A percentile compares a stretch with the other conserved stretches of the same genome.
These are phyloP conservation scores for Pammene aurita DNA, from an alignment of 2,888 invertebrate genomes.

Conservation along the genomic window DNA sequence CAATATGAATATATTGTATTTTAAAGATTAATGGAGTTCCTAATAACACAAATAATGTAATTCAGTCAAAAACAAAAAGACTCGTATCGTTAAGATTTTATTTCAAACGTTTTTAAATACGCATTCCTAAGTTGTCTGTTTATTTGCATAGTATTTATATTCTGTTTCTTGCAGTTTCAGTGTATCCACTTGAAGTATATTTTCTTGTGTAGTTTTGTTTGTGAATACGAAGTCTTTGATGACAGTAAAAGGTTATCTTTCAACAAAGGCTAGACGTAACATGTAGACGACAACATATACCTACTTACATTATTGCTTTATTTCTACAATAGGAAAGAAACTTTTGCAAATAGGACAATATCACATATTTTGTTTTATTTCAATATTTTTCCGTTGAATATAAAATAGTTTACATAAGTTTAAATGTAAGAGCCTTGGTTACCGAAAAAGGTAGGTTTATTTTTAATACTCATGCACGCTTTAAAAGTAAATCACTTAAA, in stretches of 20 bases:
- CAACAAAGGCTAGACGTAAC: constrained; percentile 39
- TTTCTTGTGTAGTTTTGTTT: constrained; percentile 50
- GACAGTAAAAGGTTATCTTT: constrained; percentile 59
- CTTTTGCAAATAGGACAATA: not conserved
- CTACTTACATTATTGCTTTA: constrained; percentile 17
- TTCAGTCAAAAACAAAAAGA: constrained; percentile 35
- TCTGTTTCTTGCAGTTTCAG: constrained; percentile 29
- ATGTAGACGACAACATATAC: constrained; percentile 5
- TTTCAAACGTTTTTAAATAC: constrained; percentile 39
- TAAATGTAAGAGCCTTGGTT: no score
- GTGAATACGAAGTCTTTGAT: constrained; percentile 63
- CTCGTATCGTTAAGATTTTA: constrained; percentile 37
- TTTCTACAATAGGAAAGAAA: constrained; percentile 27
- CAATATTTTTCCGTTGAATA: not conserved
- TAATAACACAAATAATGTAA: constrained; percentile 31
- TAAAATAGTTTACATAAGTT: no score
- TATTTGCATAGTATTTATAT: constrained; percentile 39
- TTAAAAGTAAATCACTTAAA: no score
- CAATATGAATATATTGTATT: constrained; percentile 7
- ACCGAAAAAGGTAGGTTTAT: no score
- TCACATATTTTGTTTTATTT: not conserved
- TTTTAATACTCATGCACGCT: no score
- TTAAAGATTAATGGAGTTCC: constrained; percentile 37
- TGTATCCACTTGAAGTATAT: constrained; percentile 42
- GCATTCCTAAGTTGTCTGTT: constrained; percentile 45